phyloP scores from a whole-genome alignment of 2,797 vertebrate species.

The Choloepus didactylus region DNA sequence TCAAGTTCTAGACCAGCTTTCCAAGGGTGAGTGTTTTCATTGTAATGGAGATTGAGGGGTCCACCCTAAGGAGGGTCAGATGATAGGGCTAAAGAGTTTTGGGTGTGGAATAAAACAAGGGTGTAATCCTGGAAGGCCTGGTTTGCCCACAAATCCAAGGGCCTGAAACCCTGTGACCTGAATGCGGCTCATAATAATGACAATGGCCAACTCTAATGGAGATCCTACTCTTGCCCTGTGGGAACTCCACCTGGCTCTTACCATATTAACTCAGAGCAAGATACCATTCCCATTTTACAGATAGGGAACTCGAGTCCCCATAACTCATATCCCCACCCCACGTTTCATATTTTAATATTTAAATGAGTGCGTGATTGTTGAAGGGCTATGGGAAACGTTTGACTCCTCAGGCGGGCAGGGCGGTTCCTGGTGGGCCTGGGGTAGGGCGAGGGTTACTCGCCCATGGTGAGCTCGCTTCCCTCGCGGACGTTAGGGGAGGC shows the following conservation, averaged over 20 bases:
- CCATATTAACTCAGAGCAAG: neutral
- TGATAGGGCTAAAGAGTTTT: neutral
- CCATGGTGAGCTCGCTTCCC: neutral
- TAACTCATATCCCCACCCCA: neutral
- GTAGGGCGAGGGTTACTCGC: neutral
- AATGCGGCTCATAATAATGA: neutral
- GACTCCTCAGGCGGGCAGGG: neutral
- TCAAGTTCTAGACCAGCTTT: neutral
- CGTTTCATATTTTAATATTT: neutral
- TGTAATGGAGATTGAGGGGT: slow-evolving; percentile 1
- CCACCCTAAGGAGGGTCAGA: neutral
- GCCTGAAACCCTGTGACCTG: neutral
- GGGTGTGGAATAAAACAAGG: neutral
- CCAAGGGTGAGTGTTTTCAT: neutral
- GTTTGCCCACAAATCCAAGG: neutral
- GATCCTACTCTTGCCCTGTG: neutral
- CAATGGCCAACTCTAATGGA: neutral
- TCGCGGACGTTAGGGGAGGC: accelerated
- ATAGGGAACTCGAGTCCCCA: neutral
- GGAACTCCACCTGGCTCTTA: neutral
- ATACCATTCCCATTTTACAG: neutral
- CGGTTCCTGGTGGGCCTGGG: neutral
- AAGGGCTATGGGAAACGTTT: neutral
- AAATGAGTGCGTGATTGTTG: neutral
- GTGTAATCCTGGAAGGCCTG: neutral